These are phyloP conservation scores for Apostichopus californicus DNA, from an alignment of 35 echinoderm and acorn worm genomes.

Conservation along the genomic window DNA sequence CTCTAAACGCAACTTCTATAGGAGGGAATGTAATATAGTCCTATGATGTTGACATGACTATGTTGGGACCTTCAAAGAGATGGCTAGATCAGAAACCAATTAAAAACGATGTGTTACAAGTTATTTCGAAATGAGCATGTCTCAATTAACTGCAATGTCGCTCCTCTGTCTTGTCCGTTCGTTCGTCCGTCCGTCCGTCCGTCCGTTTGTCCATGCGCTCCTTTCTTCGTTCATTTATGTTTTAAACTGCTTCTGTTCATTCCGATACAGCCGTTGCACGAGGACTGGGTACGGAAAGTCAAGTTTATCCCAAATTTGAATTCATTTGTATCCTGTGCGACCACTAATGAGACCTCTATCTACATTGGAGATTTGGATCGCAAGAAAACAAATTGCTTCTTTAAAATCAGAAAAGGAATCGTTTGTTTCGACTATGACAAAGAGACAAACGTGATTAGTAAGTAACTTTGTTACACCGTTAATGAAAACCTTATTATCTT, in stretches of 20 bases:
- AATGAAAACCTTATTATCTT: too few species aligned
- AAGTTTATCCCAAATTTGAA: slow-evolving; percentile 86
- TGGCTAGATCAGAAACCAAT: too few species aligned
- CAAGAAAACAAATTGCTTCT: slow-evolving; percentile 89
- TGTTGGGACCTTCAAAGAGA: too few species aligned
- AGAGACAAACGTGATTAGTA: slow-evolving; percentile 89
- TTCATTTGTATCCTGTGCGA: slow-evolving; percentile 93
- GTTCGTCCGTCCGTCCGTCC: background rate
- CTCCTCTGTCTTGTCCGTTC: background rate
- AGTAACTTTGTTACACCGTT: background rate
- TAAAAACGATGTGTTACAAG: too few species aligned
- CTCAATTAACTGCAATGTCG: background rate
- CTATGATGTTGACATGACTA: too few species aligned
- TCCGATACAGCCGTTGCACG: slow-evolving; percentile 67
- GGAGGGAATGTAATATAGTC: too few species aligned
- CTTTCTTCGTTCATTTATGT: too few species aligned
- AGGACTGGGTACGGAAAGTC: slow-evolving; percentile 96
- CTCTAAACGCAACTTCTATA: too few species aligned
- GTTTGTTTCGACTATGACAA: slow-evolving; percentile 95
- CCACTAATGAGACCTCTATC: slow-evolving; percentile 87
- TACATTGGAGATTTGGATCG: slow-evolving; percentile 88
- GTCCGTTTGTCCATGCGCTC: background rate
- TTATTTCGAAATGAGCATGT: too few species aligned
- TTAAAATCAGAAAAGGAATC: slow-evolving; percentile 94
- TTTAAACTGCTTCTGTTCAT: slow-evolving; percentile 7